Conservation (phyloP, 2,113 vertebrate genomes). For the Corythornis vintsioides region DNA sequence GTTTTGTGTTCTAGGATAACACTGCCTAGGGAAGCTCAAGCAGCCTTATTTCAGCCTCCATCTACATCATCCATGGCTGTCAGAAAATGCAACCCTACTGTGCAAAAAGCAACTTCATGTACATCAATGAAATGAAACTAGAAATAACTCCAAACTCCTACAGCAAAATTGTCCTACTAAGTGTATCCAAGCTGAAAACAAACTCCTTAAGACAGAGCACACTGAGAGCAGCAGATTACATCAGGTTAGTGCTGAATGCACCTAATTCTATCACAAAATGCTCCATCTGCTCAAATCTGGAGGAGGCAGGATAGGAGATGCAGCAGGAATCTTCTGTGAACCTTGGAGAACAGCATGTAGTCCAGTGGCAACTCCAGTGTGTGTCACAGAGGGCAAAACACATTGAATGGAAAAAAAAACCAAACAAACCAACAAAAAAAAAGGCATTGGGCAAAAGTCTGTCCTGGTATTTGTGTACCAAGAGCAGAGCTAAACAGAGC, state of each 20-base stretch:
- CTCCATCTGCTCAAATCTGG: neutral
- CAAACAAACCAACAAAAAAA: neutral
- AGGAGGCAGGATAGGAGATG: neutral
- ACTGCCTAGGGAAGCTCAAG: neutral
- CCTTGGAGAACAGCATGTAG: neutral
- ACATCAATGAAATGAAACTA: neutral
- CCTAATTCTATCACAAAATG: neutral
- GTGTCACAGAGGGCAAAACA: neutral
- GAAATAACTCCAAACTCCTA: neutral
- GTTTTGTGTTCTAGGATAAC: neutral
- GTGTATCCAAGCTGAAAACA: neutral
- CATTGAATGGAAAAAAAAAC: neutral
- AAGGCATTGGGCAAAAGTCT: neutral
- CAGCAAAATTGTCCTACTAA: neutral
- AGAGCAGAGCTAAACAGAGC: neutral
- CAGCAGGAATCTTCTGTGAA: neutral
- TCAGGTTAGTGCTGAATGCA: neutral
- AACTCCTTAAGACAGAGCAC: neutral
- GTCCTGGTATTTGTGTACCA: neutral
- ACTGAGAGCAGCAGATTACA: neutral
- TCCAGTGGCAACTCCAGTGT: neutral
- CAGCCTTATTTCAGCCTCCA: neutral
- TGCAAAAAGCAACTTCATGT: slow-evolving; percentile 27
- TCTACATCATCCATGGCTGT: neutral
- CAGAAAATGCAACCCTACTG: neutral